Evolutionary conservation across 2,797 vertebrate genomes (phyloP), one percentile per base, ranked within the genome.

Genomic region (Labeo calbasu): DNA sequence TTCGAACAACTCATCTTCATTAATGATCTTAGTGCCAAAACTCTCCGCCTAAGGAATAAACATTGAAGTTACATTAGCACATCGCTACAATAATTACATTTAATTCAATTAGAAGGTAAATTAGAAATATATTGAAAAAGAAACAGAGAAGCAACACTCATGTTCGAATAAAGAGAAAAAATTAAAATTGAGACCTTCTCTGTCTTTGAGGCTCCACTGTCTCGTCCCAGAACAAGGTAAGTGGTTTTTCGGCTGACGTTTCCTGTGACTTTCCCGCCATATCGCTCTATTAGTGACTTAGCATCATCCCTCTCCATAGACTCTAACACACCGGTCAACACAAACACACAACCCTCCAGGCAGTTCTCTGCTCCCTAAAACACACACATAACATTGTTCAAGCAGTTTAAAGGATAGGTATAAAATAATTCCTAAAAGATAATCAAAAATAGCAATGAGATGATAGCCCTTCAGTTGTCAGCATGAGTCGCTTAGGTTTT

Each of bases 161-260:
- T 12, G 25, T 36, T 65, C 1, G 0, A 59, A 23, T 68, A 17
- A 46, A 48, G 11, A 66, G 43, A 77, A 25, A 66, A 17, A 36
- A 13, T 13, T 36, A 3, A 12, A 55, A 69, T 23, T 17, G 14
- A 53, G 32, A 99, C 98, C 96, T 99, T 99, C 21, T 98, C 97
- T 0, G 96, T 92, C 81, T 99, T 99, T 0, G 98, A 94, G 2
- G 89, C 95, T 0, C 98, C 98, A 0, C 96, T 95, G 90, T 99
- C 98, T 83, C 98, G 91, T 68, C 98, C 98, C 93, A 96, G 91
- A 86, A 99, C 95, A 89, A 99, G 91, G 89, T 98, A 99, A 78
- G 91, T 96, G 40, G 98, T 99, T 92, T 96, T 99, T 90, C 98
- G 98, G 94, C 98, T 99, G 92, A 99, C 88, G 10, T 96, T 99